A percentile compares a stretch with the other conserved stretches of the same genome.
Conservation (phyloP, 2,113 vertebrate genomes). For the Callithrix jacchus region DNA sequence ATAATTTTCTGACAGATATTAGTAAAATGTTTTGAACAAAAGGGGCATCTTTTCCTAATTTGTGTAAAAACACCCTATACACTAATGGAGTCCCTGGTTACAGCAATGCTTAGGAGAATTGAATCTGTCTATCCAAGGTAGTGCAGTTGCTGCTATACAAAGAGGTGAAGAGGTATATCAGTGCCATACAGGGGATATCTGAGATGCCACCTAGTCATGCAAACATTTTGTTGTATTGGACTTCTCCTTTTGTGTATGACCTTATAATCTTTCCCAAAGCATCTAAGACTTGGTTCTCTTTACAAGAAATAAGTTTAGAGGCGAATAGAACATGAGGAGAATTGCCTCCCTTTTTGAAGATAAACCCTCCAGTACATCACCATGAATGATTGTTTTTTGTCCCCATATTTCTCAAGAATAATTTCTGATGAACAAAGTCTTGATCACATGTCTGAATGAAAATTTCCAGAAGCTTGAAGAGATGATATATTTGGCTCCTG, state of each 20-base stretch:
- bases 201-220: neutral
- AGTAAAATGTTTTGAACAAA: neutral
- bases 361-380: neutral
- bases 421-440: neutral
- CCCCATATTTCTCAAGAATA: neutral
- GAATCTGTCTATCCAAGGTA: neutral
- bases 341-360: neutral
- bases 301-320: neutral
- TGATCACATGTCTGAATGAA: neutral
- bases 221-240: neutral
- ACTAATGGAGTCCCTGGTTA: neutral
- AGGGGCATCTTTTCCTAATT: neutral
- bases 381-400: neutral
- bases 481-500: neutral
- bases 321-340: neutral
- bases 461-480: neutral
- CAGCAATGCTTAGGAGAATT: neutral
- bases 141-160: neutral
- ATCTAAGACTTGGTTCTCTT: neutral
- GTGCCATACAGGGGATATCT: neutral
- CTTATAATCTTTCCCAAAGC: neutral
- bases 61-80: neutral
- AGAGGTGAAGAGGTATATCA: neutral
- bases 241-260: neutral
- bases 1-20: neutral